phyloP scores from a whole-genome alignment of 2,888 invertebrate genomes.

The Conops quadrifasciatus region DNA sequence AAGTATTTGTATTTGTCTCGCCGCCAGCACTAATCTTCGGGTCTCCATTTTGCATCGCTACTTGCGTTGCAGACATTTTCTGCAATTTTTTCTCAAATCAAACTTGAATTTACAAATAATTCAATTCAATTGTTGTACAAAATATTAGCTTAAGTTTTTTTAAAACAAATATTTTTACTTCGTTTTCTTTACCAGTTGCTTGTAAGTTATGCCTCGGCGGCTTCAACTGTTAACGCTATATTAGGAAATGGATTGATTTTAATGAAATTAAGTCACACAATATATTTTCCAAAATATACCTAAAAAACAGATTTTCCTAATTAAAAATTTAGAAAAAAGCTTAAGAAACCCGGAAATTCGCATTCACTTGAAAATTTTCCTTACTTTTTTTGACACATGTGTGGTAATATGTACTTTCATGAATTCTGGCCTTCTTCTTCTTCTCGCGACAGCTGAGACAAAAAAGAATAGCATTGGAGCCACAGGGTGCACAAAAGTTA shows the following conservation, averaged over 20 bases:
- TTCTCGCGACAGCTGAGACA: no score
- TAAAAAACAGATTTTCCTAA: background rate
- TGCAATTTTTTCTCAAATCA: background rate
- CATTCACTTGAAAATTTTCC: constrained; percentile 5
- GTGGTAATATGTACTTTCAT: no score
- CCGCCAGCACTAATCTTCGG: constrained; percentile 43
- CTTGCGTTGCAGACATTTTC: constrained; percentile 56
- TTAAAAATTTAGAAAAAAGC: constrained; percentile 6
- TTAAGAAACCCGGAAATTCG: background rate
- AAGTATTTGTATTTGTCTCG: constrained; percentile 40
- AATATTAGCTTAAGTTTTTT: background rate
- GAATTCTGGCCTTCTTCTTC: no score
- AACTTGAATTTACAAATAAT: constrained; percentile 13
- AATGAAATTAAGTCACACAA: background rate
- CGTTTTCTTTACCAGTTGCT: background rate
- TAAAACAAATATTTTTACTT: background rate
- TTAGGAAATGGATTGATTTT: background rate
- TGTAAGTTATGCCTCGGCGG: background rate
- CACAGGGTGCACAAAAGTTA: no score
- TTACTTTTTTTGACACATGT: constrained; percentile 6
- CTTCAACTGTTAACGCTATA: background rate
- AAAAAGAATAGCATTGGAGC: no score
- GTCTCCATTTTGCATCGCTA: constrained; percentile 53
- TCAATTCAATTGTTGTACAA: no score
- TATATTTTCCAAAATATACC: background rate